A percentile compares a stretch with the other conserved stretches of the same genome.
Evolutionary conservation across 2,797 vertebrate species (phyloP).

Genomic region (Natrix natrix): DNA sequence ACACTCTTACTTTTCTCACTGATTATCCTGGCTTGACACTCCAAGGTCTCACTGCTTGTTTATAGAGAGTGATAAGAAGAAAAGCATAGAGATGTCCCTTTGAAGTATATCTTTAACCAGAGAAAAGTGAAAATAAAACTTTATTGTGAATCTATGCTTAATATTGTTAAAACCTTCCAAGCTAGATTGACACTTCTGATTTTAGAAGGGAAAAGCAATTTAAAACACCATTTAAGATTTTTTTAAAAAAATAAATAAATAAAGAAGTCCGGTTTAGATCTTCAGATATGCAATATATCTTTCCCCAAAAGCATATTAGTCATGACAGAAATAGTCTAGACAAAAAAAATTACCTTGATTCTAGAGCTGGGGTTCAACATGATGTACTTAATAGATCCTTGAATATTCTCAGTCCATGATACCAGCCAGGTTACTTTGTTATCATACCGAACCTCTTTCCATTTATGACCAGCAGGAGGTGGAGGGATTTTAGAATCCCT

Average conservation of each 20-base stretch:
- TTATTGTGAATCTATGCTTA: too few species aligned
- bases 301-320: neutral
- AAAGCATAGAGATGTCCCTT: too few species aligned
- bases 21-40: too few species aligned
- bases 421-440: conserved; percentile 97
- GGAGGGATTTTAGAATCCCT: conserved; percentile 90
- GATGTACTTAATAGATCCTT: conserved; percentile 96
- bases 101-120: too few species aligned
- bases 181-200: neutral
- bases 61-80: too few species aligned
- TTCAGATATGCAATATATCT: neutral
- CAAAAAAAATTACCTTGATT: conserved; percentile 83
- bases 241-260: neutral
- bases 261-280: neutral
- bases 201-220: neutral
- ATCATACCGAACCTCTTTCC: conserved; percentile 94
- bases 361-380: conserved; percentile 97
- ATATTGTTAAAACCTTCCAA: too few species aligned
- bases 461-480: conserved; percentile 86
- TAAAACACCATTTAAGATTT: neutral
- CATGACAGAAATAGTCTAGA: neutral
- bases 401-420: conserved; percentile 97
- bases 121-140: too few species aligned
- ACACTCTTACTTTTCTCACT: too few species aligned
- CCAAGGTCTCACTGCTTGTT: too few species aligned